Evolutionary conservation across 1,140 invertebrate genomes (phyloP).

Genomic region (Varroa destructor): DNA sequence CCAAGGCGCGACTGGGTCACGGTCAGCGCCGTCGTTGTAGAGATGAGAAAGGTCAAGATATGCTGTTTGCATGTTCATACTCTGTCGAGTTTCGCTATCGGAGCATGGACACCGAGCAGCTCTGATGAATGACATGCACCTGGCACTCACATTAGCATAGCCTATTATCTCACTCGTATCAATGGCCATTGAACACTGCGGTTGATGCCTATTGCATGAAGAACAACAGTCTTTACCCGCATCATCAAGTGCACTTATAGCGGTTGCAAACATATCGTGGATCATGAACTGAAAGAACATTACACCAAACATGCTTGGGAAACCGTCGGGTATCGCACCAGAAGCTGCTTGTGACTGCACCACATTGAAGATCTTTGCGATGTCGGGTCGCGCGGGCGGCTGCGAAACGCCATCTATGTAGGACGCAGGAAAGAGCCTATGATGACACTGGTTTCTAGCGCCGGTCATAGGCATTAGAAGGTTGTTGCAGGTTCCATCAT

Average conservation of each 20-base stretch:
- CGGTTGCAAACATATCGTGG: conserved; percentile 2
- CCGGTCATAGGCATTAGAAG: not conserved
- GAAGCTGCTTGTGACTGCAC: not conserved
- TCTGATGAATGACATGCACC: not conserved
- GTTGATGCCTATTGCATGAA: not conserved
- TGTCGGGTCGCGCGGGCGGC: not conserved
- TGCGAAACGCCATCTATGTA: conserved; percentile 5
- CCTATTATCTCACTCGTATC: not conserved
- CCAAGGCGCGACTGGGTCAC: not conserved
- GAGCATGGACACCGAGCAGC: conserved; percentile 9
- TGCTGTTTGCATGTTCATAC: conserved; percentile 20
- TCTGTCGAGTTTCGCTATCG: not conserved
- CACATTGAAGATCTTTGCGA: not conserved
- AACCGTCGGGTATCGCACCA: not conserved
- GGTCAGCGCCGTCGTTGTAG: not conserved
- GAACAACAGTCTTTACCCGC: not conserved
- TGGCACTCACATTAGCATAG: not conserved
- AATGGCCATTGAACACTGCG: conserved; percentile 2
- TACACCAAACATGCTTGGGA: too few species aligned
- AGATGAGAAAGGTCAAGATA: not conserved
- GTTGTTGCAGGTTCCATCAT: conserved; percentile 2
- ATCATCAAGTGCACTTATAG: conserved; percentile 4
- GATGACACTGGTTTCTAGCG: not conserved
- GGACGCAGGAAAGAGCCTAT: not conserved
- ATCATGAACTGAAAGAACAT: too few species aligned